Evolutionary conservation across 2,888 invertebrate genomes (phyloP).

Genomic region (Tuta absoluta): DNA sequence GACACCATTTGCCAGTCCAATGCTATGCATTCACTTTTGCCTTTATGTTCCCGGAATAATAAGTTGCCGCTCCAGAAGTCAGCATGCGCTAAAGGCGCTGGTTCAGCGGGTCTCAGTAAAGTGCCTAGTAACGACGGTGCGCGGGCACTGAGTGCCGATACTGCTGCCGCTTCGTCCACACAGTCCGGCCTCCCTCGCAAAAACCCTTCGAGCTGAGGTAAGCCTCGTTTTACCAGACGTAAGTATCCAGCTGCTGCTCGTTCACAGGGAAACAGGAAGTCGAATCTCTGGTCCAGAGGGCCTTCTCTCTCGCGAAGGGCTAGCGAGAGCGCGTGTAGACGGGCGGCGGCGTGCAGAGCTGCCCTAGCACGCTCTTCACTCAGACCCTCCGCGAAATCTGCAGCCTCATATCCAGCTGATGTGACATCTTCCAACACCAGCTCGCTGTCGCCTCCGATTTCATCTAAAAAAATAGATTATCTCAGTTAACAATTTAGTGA

Average conservation of each 20-base stretch:
- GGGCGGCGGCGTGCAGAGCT: slow-evolving; percentile 86
- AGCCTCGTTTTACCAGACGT: slow-evolving; percentile 87
- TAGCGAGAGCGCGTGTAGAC: slow-evolving; percentile 87
- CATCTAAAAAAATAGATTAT: slow-evolving; percentile 56
- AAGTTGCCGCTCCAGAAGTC: slow-evolving; percentile 93
- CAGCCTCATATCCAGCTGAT: slow-evolving; percentile 83
- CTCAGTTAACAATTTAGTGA: neutral
- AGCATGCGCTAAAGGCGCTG: slow-evolving; percentile 89
- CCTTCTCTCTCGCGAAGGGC: slow-evolving; percentile 75
- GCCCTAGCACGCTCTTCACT: slow-evolving; percentile 83
- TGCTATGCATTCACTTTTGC: slow-evolving; percentile 84
- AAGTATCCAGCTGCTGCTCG: slow-evolving; percentile 90
- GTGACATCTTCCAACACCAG: slow-evolving; percentile 89
- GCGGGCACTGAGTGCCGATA: slow-evolving; percentile 84
- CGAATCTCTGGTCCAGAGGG: slow-evolving; percentile 72
- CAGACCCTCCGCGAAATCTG: slow-evolving; percentile 86
- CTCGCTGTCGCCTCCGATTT: slow-evolving; percentile 80
- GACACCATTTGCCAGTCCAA: slow-evolving; percentile 94
- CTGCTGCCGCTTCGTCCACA: slow-evolving; percentile 81
- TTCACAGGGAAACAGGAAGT: slow-evolving; percentile 88
- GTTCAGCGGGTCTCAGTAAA: slow-evolving; percentile 86
- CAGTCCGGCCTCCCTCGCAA: slow-evolving; percentile 84
- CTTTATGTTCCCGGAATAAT: slow-evolving; percentile 81
- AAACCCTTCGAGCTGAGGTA: slow-evolving; percentile 88
- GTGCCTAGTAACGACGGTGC: slow-evolving; percentile 88